Percentiles rank a stretch among this genome's conserved stretches.
phyloP scores from a whole-genome alignment of 2,113 vertebrate species.

The Callipepla californica region DNA sequence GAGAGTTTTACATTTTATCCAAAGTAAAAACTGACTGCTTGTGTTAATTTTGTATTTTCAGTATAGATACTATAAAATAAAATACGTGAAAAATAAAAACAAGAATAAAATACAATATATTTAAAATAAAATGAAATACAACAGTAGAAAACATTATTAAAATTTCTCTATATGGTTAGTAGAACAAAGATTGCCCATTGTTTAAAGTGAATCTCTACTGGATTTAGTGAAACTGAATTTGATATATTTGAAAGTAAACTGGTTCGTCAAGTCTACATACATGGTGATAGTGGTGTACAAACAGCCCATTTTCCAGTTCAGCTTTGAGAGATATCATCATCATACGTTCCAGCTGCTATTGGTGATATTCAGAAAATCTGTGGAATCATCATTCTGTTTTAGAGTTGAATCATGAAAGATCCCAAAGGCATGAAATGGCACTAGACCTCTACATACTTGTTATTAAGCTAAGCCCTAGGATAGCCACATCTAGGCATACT shows the following conservation, averaged over 20 bases:
- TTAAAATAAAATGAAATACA: too few relatives aligned
- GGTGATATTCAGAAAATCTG: background rate
- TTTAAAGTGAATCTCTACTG: background rate
- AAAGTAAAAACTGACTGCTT: background rate
- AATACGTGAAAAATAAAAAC: background rate
- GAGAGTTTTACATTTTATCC: background rate
- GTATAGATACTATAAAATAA: background rate
- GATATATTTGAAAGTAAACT: background rate
- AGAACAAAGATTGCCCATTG: background rate
- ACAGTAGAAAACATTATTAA: background rate
- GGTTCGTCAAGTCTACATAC: background rate
- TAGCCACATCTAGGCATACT: background rate
- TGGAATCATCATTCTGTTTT: background rate
- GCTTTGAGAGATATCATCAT: background rate
- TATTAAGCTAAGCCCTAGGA: background rate
- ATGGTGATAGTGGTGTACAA: background rate
- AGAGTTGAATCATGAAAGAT: background rate
- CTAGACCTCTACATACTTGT: background rate
- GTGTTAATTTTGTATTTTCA: background rate
- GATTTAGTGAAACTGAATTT: background rate
- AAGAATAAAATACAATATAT: too few relatives aligned
- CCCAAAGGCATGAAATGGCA: background rate
- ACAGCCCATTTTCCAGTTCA: background rate
- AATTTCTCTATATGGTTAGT: accelerated
- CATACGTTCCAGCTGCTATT: background rate